These are phyloP conservation scores for Drosophila nigricruria DNA, from an alignment of 2,888 invertebrate species.

Conservation along the genomic window DNA sequence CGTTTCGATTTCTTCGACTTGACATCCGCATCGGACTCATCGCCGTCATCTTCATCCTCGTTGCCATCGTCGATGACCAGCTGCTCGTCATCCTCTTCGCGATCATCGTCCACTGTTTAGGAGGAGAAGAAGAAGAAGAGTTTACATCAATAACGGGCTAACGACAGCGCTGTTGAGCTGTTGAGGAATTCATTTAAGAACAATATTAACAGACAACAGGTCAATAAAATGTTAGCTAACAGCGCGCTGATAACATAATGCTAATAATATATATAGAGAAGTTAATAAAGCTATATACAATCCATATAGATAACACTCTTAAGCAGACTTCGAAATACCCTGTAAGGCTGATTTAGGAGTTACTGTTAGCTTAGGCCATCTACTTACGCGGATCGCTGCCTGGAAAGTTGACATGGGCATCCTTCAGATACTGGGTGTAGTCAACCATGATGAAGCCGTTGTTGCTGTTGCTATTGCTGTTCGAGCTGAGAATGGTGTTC, in stretches of 20 bases:
- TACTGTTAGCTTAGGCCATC: neutral
- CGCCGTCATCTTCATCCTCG: constrained; percentile 60
- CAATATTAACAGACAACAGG: constrained; percentile 1
- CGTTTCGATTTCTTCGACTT: constrained; percentile 39
- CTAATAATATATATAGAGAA: too few relatives aligned
- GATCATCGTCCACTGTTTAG: constrained; percentile 86
- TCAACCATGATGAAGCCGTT: constrained; percentile 81
- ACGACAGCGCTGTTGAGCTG: too few relatives aligned
- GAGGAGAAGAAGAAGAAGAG: neutral
- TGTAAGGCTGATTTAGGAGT: too few relatives aligned
- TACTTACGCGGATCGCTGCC: constrained; percentile 82
- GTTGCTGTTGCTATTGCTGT: constrained; percentile 78
- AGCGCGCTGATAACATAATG: neutral
- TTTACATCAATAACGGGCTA: too few relatives aligned
- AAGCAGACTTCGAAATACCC: too few relatives aligned
- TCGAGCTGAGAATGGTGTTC: constrained; percentile 52
- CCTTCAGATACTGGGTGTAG: constrained; percentile 85
- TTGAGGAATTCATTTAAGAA: neutral
- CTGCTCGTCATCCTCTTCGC: constrained; percentile 86
- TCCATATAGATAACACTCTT: too few relatives aligned
- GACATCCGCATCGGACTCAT: constrained; percentile 58
- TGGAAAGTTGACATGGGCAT: constrained; percentile 82
- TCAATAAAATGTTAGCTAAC: neutral
- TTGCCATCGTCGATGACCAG: constrained; percentile 84
- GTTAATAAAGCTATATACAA: too few relatives aligned